Conservation (phyloP, 2,113 vertebrate species). For the Ictalurus furcatus region DNA sequence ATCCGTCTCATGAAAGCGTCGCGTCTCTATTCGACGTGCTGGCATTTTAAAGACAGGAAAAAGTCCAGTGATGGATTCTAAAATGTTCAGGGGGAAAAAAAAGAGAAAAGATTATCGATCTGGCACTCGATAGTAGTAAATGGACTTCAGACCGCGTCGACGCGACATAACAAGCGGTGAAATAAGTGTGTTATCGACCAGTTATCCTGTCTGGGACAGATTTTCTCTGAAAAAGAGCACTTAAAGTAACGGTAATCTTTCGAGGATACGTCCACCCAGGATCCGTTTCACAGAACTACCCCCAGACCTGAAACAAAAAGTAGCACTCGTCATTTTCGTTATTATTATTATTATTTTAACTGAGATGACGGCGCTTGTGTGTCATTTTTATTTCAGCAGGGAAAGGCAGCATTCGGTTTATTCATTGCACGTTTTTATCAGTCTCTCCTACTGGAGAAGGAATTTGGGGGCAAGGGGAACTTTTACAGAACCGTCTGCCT, state of each 20-base stretch:
- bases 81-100: not conserved
- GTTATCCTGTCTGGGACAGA: constrained; percentile 31
- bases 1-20: not conserved
- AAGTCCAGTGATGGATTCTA: not conserved
- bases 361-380: not conserved
- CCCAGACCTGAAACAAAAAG: not conserved
- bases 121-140: not conserved
- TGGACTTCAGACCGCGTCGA: not conserved
- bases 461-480: not conserved
- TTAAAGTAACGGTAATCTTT: constrained; percentile 3
- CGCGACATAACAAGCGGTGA: constrained; percentile 4
- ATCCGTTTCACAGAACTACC: constrained; percentile 3
- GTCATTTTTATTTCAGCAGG: not conserved
- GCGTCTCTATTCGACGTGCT: not conserved
- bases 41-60: not conserved
- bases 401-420: not conserved
- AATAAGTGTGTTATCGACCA: constrained; percentile 20
- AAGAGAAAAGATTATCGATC: not conserved
- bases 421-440: constrained; percentile 4
- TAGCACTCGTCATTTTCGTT: not conserved
- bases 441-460: not conserved
- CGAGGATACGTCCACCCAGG: constrained; percentile 20
- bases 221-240: constrained; percentile 3
- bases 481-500: not conserved
- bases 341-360: not conserved